Base-by-base conservation (phyloP, 1,140 invertebrate species). In the Tetragnatha versicolor region DNA sequence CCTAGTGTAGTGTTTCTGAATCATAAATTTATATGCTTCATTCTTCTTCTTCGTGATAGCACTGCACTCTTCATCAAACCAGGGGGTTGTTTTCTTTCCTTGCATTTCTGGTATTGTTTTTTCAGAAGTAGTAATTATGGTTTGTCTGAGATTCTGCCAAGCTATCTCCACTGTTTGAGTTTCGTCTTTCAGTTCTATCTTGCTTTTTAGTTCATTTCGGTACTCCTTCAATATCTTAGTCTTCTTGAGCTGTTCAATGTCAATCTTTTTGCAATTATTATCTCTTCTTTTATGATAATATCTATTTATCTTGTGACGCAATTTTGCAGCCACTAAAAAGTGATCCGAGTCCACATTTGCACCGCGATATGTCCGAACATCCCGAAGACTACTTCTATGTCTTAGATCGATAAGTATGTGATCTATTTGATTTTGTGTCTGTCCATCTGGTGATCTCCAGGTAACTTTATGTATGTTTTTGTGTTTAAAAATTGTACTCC, bases 1-100 rank as follows among this genome's bases (percentile, higher is more conserved):
- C 58, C 49, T 37, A 14, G 49, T 72, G 29, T 72, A 70, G 29
- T 49, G 42, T 29, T 68, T 68, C 29, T 68, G 65, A n/a, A 68
- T 68, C 45, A 12, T 51, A 7, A 37, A 17, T 61, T 70, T 70
- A 37, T 70, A 70, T n/a, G 66, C 66, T 14, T 33, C 35, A 39
- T 70, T 70, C 35, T 70, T 70, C 49, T 53, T 70, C 10, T n/a
- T 25, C n/a, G 66, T 53, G 25, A 39, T 6, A 3, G 17, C 17
- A 37, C n/a, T 9, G 25, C 6, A 51, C 14, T 70, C 47, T 25
- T 42, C 33, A 53, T 53, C 66, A 70, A 25, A 70, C 49, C 47
- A 70, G 20, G 14, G 4, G 1, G 25, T 47, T 4, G 7, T 68
- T 49, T 37, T 49, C 39, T 49, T 68, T 37, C 2, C 25, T 70